phyloP scores from a whole-genome alignment of 2,113 vertebrate genomes.

The Canis aureus region DNA sequence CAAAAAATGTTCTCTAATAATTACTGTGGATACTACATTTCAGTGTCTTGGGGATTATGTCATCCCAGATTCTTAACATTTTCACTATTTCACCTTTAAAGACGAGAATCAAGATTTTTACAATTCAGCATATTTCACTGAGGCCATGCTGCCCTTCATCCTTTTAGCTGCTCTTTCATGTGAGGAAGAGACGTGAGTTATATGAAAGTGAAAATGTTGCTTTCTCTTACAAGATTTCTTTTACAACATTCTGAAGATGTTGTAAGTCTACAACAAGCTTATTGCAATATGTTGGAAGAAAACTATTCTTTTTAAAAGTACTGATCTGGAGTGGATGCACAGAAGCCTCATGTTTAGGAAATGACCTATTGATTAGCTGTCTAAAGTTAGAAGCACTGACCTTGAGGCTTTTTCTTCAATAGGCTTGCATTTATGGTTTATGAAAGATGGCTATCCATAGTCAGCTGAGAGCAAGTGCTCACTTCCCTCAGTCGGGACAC shows the following conservation, averaged over 20 bases:
- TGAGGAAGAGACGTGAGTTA: constrained; percentile 9
- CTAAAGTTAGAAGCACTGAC: constrained; percentile 46
- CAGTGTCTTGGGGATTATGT: not conserved
- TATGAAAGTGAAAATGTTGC: constrained; percentile 24
- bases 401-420: constrained; percentile 41
- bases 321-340: not conserved
- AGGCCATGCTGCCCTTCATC: not conserved
- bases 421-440: constrained; percentile 5
- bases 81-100: constrained; percentile 4
- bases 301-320: constrained; percentile 46
- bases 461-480: constrained; percentile 13
- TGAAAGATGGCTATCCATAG: constrained; percentile 36
- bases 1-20: not conserved
- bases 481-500: constrained; percentile 15
- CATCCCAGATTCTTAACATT: not conserved
- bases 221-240: not conserved
- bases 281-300: not conserved
- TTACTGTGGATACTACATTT: not conserved
- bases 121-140: not conserved
- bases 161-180: not conserved
- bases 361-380: constrained; percentile 60
- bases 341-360: constrained; percentile 64
- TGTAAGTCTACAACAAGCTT: not conserved
- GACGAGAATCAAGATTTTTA: constrained; percentile 4
- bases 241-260: not conserved